A percentile compares a stretch with the other conserved stretches of the same genome.
These are phyloP conservation scores for Folsomia manolachei DNA, from an alignment of 2,888 invertebrate species.

Conservation along the genomic window DNA sequence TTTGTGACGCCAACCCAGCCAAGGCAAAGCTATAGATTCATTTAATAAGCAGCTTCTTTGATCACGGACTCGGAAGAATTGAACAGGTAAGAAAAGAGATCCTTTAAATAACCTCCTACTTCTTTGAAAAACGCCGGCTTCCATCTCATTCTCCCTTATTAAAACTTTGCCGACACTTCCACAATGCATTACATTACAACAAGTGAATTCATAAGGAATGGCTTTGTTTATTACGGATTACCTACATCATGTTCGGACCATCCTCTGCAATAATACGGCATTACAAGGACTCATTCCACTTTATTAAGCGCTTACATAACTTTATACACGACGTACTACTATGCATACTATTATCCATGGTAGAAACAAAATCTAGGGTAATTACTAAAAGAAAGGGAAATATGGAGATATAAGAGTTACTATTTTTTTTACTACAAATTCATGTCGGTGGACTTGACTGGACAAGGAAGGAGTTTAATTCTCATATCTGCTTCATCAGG, in stretches of 20 bases:
- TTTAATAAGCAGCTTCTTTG: conserved; percentile 5
- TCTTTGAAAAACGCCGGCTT: conserved; percentile 5
- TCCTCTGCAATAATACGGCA: neutral
- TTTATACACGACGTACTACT: neutral
- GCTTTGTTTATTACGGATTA: no score
- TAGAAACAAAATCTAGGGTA: neutral
- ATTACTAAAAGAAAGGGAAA: no score
- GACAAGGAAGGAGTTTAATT: no score
- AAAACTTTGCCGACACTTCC: no score
- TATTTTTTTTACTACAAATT: no score
- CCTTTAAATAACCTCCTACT: conserved; percentile 16
- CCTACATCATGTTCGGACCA: neutral
- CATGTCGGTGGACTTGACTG: no score
- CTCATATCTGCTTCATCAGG: no score
- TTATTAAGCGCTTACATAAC: neutral
- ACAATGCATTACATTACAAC: no score
- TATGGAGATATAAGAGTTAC: no score
- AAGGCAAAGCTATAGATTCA: no score
- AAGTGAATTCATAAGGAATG: neutral
- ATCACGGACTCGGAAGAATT: no score
- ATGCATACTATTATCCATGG: neutral
- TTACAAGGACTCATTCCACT: neutral
- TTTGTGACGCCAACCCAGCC: neutral
- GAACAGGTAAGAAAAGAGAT: conserved; percentile 14
- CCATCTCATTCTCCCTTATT: neutral